Evolutionary conservation across 2,888 invertebrate species (phyloP).

Genomic region (Oscheius sp.): DNA sequence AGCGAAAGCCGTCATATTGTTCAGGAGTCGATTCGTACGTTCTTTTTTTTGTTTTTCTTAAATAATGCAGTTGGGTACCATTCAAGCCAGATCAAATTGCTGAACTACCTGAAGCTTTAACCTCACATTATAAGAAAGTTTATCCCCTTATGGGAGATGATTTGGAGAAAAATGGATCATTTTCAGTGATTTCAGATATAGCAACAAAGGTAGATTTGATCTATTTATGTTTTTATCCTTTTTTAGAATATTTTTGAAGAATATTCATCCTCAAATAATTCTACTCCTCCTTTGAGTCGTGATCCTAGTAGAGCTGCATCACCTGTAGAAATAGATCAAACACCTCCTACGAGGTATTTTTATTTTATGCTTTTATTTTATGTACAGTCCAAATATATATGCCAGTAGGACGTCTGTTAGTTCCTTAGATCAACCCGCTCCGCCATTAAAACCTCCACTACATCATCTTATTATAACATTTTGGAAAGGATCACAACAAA

Average conservation of each 20-base stretch:
- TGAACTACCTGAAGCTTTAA: conserved; percentile 35
- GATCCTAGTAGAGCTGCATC: neutral
- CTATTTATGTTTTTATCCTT: neutral
- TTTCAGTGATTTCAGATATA: conserved; percentile 7
- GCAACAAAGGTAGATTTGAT: neutral
- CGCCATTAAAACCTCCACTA: conserved; percentile 17
- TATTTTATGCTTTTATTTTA: neutral
- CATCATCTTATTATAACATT: conserved; percentile 46
- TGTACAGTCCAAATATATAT: conserved; percentile 10
- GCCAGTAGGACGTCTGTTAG: conserved; percentile 26
- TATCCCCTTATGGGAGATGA: conserved; percentile 35
- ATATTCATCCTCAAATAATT: conserved; percentile 4
- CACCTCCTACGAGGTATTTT: neutral
- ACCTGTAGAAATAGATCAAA: no score
- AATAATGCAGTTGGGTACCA: conserved; percentile 40
- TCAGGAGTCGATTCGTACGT: conserved; percentile 4
- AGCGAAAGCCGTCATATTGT: conserved; percentile 4
- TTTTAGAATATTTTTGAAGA: neutral
- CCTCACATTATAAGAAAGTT: conserved; percentile 41
- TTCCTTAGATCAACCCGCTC: neutral
- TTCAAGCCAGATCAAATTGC: conserved; percentile 37
- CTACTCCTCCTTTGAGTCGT: neutral
- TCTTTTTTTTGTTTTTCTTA: neutral
- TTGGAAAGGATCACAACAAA: conserved; percentile 33
- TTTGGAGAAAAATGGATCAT: conserved; percentile 17